Base-by-base conservation (phyloP, 2,797 vertebrate species). In the Acrossocheilus fasciatus region DNA sequence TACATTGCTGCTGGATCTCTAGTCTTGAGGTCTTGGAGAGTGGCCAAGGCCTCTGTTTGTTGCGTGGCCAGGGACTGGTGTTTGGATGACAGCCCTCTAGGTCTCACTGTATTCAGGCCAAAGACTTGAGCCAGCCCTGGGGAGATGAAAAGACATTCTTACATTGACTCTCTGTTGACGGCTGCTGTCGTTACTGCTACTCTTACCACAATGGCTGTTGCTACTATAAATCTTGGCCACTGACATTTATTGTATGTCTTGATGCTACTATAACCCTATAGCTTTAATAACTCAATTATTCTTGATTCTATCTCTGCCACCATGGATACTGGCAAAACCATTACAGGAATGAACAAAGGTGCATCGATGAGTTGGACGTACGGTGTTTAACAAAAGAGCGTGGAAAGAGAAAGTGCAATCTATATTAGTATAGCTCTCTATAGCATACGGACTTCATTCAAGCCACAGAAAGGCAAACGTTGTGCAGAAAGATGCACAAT, bases 21-120 rank as follows among this genome's bases (percentile, higher is more conserved):
- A 54, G 77, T 89, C 82, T 64, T 85, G 81, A 75, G 68, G 81
- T 84, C 30, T 26, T 90, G 73, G 72, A 75, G 77, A 86, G 64
- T 1, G n/a, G 84, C 73, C 52, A 47, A 69, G 47, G 78, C 52
- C 69, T 81, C 62, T 86, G 84, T 84, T 80, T 88, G 88, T 90
- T 76, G 83, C 36, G 2, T 66, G 86, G 88, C 91, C 89, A 88
- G 87, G 54, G 73, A n/a, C 86, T 87, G 84, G 88, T 87, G 87
- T 87, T 86, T 88, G 86, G 72, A 88, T 89, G 76, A 79, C 85
- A 74, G 87, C 83, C 83, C 47, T 90, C 80, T 82, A 83, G 82
- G 81, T 81, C 69, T 57, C 85, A 72, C 83, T 88, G 76, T 68
- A 75, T 73, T 78, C 66, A 74, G 76, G 88, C 87, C 90, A 91